These are phyloP conservation scores for Macroramphosus scolopax DNA, from an alignment of 2,797 vertebrate genomes.

Conservation along the genomic window DNA sequence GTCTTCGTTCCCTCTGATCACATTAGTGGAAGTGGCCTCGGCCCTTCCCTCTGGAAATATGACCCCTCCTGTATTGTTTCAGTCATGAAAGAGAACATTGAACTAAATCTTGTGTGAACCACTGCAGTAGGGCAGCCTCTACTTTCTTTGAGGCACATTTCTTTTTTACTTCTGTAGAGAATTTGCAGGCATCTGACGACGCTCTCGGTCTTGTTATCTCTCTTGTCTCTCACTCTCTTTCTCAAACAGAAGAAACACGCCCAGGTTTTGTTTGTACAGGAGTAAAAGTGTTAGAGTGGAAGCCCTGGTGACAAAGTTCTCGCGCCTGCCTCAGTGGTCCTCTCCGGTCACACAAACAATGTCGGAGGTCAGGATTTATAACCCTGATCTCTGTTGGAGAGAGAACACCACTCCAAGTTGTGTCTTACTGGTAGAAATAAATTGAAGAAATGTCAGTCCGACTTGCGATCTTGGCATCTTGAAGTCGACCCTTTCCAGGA, in stretches of 20 bases:
- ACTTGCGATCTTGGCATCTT: constrained; percentile 14
- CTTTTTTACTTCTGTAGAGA: constrained; percentile 6
- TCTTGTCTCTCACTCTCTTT: background rate
- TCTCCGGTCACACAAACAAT: constrained; percentile 74
- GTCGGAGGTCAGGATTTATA: constrained; percentile 73
- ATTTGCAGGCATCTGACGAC: background rate
- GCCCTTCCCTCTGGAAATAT: constrained; percentile 46
- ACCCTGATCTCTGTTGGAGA: constrained; percentile 46
- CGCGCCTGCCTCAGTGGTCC: constrained; percentile 64
- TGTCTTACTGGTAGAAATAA: constrained; percentile 28
- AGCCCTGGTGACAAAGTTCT: constrained; percentile 73
- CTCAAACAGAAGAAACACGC: constrained; percentile 42
- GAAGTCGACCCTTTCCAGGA: too few species aligned
- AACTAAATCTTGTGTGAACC: constrained; percentile 23
- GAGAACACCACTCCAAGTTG: constrained; percentile 36
- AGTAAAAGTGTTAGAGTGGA: constrained; percentile 67
- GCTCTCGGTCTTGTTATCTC: constrained; percentile 2
- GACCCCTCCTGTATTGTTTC: constrained; percentile 42
- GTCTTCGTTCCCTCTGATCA: constrained; percentile 37
- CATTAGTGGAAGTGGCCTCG: constrained; percentile 31
- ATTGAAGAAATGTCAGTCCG: constrained; percentile 24
- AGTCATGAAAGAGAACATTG: constrained; percentile 41
- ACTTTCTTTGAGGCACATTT: constrained; percentile 13
- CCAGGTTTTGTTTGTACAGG: constrained; percentile 62
- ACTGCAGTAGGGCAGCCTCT: constrained; percentile 4